Evolutionary conservation across 2,113 vertebrate genomes (phyloP).

Genomic region (Otocyon megalotis): DNA sequence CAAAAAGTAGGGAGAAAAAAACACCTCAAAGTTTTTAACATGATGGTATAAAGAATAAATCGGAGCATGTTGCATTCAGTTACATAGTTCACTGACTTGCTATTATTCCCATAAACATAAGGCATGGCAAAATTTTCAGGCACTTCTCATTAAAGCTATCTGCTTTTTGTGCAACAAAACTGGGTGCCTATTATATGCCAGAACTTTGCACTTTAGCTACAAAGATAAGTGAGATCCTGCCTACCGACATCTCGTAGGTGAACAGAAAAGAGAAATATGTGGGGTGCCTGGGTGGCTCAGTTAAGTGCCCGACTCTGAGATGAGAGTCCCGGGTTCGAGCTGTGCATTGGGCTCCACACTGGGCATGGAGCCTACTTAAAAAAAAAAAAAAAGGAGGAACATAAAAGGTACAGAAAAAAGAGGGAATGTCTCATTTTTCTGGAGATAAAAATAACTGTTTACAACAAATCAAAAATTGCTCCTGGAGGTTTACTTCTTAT

Average conservation of each 20-base stretch:
- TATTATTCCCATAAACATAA: neutral
- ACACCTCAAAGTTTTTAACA: neutral
- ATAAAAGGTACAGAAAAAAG: neutral
- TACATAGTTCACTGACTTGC: neutral
- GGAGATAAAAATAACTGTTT: neutral
- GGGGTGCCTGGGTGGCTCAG: neutral
- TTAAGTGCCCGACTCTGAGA: neutral
- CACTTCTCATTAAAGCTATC: neutral
- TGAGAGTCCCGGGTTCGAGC: neutral
- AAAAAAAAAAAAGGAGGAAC: neutral
- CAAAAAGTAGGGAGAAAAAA: rapidly evolving
- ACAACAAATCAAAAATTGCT: neutral
- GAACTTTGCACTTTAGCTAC: neutral
- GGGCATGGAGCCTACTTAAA: neutral
- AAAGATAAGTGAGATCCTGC: neutral
- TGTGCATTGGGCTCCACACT: neutral
- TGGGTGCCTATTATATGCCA: neutral
- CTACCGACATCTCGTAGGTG: neutral
- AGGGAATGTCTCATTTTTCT: neutral
- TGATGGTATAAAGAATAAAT: neutral
- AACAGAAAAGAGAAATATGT: neutral
- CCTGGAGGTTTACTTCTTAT: neutral
- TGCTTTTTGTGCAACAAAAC: neutral
- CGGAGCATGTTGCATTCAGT: neutral
- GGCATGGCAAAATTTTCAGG: neutral